Conservation (phyloP, 2,888 invertebrate genomes). For the Tetrapedia diversipes region DNA sequence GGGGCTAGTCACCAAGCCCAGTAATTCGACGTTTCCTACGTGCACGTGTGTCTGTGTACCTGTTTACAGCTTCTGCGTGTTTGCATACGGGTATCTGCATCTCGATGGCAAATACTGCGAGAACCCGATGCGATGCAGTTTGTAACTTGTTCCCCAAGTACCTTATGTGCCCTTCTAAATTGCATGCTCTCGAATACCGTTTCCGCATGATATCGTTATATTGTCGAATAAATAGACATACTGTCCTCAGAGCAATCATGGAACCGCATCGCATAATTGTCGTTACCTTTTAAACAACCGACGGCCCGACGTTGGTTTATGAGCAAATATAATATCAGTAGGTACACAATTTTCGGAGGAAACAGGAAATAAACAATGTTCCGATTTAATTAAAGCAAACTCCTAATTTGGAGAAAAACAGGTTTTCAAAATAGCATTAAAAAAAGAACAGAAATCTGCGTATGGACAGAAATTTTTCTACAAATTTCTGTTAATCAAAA, state of each 20-base stretch:
- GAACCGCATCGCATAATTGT: slow-evolving; percentile 6
- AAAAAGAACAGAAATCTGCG: too few species aligned
- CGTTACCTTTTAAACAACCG: slow-evolving; percentile 1
- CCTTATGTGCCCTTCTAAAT: slow-evolving; percentile 50
- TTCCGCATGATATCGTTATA: slow-evolving; percentile 28
- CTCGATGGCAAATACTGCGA: slow-evolving; percentile 61
- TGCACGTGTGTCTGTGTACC: slow-evolving; percentile 21
- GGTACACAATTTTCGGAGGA: not conserved
- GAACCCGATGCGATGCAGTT: slow-evolving; percentile 55
- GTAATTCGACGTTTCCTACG: slow-evolving; percentile 53
- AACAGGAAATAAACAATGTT: not conserved
- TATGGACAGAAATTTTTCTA: too few species aligned
- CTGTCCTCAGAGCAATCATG: slow-evolving; percentile 2
- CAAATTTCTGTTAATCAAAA: too few species aligned
- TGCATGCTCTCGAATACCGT: slow-evolving; percentile 15
- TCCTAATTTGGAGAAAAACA: too few species aligned
- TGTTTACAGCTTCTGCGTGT: slow-evolving; percentile 61
- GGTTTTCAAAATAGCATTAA: too few species aligned
- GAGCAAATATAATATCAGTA: not conserved
- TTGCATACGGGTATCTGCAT: slow-evolving; percentile 68
- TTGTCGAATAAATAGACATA: slow-evolving; percentile 27
- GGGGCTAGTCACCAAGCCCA: slow-evolving; percentile 46
- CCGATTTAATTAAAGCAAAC: too few species aligned
- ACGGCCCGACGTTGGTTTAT: not conserved
- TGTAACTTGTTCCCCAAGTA: slow-evolving; percentile 50